Evolutionary conservation across 2,113 vertebrate species (phyloP), one percentile per base, ranked within the genome.

Genomic region (Elanoides forficatus): DNA sequence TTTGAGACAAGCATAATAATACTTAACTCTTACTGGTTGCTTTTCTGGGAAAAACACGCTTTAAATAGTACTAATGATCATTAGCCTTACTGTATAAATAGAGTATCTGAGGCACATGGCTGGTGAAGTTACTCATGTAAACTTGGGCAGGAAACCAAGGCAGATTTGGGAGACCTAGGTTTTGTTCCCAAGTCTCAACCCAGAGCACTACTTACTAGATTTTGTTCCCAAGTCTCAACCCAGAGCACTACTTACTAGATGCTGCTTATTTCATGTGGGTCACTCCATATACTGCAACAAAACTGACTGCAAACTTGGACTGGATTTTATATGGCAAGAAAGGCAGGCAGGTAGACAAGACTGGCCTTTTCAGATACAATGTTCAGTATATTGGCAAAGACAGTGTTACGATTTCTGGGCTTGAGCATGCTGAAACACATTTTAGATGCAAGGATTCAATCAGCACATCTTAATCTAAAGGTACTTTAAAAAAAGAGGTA

Each of bases 391-490:
- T 40, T 92, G 85, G 91, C 74, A 90, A 93, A 89, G 86, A 58
- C 17, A 6, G 30, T 72, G 42, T 80, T 93, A 90, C 34, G 78
- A 91, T 91, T 95, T 88, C 89, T 96, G 86, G 72, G 36, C 36
- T 48, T 59, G n/a, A 82, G 79, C 94, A 60, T 92, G 96, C 88
- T 75, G 70, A 91, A 96, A 97, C 94, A 91, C 76, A 96, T 93
- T 76, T 93, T 50, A 62, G 45, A 91, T 42, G 81, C 71, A 94
- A 91, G 59, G 87, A 89, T 91, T 97, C 95, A 95, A 96, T 97
- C 94, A 95, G 58, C 93, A 94, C 93, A 80, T 93, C 92, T 76
- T 96, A 85, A 93, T 95, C 84, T 88, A 78, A 95, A 94, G 47
- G 50, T 40, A 66, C 34, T 95, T 94, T 5, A 20, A 62, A 52